Percentiles rank a stretch among this genome's conserved stretches.
Conservation (phyloP, 2,113 vertebrate species). For the Nanorana parkeri region DNA sequence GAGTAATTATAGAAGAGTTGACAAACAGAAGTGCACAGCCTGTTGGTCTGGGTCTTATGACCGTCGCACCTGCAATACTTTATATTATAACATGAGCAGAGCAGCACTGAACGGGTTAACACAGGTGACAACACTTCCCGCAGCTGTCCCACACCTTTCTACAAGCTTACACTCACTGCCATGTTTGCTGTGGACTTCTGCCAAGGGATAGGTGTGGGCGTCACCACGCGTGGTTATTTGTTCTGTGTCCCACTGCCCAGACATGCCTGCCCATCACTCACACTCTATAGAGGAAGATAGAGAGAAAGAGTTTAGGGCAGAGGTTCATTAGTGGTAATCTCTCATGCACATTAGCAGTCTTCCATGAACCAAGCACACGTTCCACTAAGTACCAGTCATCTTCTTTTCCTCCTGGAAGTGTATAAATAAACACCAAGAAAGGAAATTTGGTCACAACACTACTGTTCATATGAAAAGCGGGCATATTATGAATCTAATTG, state of each 20-base stretch:
- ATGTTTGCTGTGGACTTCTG: constrained; percentile 37
- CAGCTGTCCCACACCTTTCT: constrained; percentile 36
- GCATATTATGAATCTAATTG: too few species aligned
- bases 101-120: constrained; percentile 23
- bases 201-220: constrained; percentile 47
- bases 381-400: neutral
- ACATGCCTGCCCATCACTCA: constrained; percentile 52
- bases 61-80: neutral
- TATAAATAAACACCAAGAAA: neutral
- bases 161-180: constrained; percentile 30
- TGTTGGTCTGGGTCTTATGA: too few species aligned
- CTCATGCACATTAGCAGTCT: constrained; percentile 1
- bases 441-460: too few species aligned
- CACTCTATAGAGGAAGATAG: constrained; percentile 4
- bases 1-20: too few species aligned
- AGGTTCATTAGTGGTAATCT: neutral
- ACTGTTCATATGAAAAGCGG: too few species aligned
- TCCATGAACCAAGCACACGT: neutral
- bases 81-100: neutral
- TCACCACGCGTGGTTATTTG: constrained; percentile 23
- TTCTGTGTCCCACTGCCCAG: constrained; percentile 36
- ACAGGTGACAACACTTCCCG: constrained; percentile 25
- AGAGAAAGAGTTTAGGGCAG: neutral
- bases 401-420: neutral
- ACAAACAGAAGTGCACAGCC: neutral